Percentiles rank a stretch among this genome's conserved stretches.
phyloP scores from a whole-genome alignment of 2,113 vertebrate genomes.

The Tympanuchus pallidicinctus region DNA sequence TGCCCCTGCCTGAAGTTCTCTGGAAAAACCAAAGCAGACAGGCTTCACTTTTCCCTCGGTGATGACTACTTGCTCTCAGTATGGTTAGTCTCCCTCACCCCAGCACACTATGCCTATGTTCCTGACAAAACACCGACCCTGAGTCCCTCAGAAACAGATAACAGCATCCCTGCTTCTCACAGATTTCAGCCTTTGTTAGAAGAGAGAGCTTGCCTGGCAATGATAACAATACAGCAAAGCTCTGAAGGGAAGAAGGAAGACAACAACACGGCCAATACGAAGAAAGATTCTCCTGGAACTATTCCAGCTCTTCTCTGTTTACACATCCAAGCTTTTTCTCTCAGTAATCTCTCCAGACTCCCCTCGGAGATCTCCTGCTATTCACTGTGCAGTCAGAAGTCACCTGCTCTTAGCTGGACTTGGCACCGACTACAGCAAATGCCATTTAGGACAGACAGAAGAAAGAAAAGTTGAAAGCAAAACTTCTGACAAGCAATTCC shows the following conservation, averaged over 20 bases:
- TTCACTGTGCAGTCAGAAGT: conserved; percentile 14
- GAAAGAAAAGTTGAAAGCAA: conserved; percentile 39
- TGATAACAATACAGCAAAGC: conserved; percentile 13
- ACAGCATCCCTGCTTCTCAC: not conserved
- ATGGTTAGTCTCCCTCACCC: not conserved
- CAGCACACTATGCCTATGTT: not conserved
- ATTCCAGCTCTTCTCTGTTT: not conserved
- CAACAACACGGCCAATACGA: not conserved
- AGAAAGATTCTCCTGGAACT: conserved; percentile 43
- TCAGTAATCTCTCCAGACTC: not conserved
- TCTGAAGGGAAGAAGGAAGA: not conserved
- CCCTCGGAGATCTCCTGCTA: not conserved
- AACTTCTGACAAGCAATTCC: not conserved
- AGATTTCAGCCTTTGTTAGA: not conserved
- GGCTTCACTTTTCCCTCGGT: not conserved
- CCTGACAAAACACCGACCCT: not conserved
- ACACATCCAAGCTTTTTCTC: conserved; percentile 10
- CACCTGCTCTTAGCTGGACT: conserved; percentile 26
- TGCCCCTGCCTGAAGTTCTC: not conserved
- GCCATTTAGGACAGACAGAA: conserved; percentile 3
- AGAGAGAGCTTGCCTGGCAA: not conserved
- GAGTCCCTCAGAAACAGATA: not conserved
- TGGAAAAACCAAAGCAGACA: not conserved
- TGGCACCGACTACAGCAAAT: not conserved
- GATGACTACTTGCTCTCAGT: not conserved